Conservation (phyloP, 2,113 vertebrate genomes). For the Sinocyclocheilus grahami region DNA sequence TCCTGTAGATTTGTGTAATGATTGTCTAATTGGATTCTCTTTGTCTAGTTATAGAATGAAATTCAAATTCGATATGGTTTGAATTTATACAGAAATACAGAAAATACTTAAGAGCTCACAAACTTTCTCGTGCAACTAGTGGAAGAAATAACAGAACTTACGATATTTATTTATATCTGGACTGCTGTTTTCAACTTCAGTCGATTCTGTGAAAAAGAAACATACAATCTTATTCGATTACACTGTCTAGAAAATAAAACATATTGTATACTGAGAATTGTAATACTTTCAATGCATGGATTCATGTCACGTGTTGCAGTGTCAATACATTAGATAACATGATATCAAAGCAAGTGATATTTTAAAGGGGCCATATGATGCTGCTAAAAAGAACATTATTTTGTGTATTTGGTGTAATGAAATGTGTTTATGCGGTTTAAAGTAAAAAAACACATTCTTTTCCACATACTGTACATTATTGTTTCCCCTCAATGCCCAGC, state of each 20-base stretch:
- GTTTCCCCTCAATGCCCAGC: no score
- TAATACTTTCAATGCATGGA: not conserved
- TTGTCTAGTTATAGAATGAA: not conserved
- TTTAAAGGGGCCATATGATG: no score
- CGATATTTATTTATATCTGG: not conserved
- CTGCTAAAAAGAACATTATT: no score
- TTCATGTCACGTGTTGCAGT: not conserved
- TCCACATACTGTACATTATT: no score
- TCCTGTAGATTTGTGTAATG: not conserved
- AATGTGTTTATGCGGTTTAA: no score
- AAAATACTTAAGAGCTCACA: not conserved
- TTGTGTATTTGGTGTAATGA: no score
- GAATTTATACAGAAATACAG: not conserved
- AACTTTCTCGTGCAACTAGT: not conserved
- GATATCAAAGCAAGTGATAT: not conserved
- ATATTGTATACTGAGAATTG: not conserved
- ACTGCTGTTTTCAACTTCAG: not conserved
- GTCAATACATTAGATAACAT: not conserved
- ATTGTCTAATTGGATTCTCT: not conserved
- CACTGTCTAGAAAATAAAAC: not conserved
- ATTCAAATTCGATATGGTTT: not conserved
- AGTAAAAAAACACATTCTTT: no score
- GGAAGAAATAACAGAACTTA: not conserved
- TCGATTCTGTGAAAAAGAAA: conserved; percentile 1
- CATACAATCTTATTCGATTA: not conserved